Conservation (phyloP, 2,888 invertebrate species). For the Dryobota labecula region DNA sequence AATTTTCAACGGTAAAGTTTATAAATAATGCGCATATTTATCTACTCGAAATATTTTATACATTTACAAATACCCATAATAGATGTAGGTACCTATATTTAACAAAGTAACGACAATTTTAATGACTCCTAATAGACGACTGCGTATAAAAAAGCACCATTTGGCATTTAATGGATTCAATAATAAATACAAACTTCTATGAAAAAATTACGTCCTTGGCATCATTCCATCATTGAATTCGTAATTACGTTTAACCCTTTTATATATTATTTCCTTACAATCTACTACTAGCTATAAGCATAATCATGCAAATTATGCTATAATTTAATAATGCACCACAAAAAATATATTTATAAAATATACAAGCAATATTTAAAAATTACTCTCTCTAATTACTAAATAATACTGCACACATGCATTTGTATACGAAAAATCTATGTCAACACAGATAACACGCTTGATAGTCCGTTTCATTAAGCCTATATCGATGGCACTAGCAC, state of each 20-base stretch:
- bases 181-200: slow-evolving; percentile 53
- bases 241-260: slow-evolving; percentile 39
- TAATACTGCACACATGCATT: slow-evolving; percentile 87
- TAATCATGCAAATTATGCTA: slow-evolving; percentile 63
- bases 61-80: slow-evolving; percentile 27
- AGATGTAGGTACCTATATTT: slow-evolving; percentile 28
- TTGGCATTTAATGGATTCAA: slow-evolving; percentile 64
- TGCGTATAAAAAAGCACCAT: slow-evolving; percentile 65
- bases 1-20: slow-evolving; percentile 5
- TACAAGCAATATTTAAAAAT: slow-evolving; percentile 74
- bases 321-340: slow-evolving; percentile 62
- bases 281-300: slow-evolving; percentile 56
- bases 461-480: slow-evolving; percentile 62
- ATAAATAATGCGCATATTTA: slow-evolving; percentile 24
- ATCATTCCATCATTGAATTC: slow-evolving; percentile 54
- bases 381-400: slow-evolving; percentile 74
- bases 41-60: slow-evolving; percentile 22
- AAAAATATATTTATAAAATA: slow-evolving; percentile 67
- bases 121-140: slow-evolving; percentile 54
- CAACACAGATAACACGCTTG: slow-evolving; percentile 81
- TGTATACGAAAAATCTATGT: slow-evolving; percentile 79
- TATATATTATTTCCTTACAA: slow-evolving; percentile 51
- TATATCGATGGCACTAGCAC: slow-evolving; percentile 73
- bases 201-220: slow-evolving; percentile 53
- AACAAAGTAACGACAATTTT: slow-evolving; percentile 51